phyloP scores from a whole-genome alignment of 2,888 invertebrate genomes.

The Erannis defoliaria region DNA sequence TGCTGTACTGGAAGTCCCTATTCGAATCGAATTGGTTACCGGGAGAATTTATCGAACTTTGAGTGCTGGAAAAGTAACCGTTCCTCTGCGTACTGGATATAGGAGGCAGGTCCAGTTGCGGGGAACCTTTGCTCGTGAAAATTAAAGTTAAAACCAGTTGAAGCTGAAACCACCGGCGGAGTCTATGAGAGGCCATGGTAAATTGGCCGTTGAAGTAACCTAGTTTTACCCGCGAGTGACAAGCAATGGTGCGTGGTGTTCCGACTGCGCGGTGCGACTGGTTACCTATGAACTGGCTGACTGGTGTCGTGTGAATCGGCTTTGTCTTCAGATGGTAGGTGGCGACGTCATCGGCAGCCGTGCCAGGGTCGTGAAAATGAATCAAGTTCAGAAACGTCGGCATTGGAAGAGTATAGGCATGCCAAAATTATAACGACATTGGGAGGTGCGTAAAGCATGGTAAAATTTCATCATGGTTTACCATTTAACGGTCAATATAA shows the following conservation, averaged over 20 bases:
- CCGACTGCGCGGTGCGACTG: constrained; percentile 74
- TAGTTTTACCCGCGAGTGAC: constrained; percentile 30
- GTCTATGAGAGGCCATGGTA: constrained; percentile 68
- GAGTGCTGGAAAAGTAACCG: constrained; percentile 73
- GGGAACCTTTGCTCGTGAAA: constrained; percentile 55
- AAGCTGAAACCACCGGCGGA: constrained; percentile 42
- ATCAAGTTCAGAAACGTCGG: constrained; percentile 44
- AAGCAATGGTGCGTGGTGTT: constrained; percentile 71
- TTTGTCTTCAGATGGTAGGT: constrained; percentile 59
- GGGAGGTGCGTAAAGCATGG: neutral
- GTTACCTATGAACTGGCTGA: constrained; percentile 68
- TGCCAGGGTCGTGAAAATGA: constrained; percentile 41
- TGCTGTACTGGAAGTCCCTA: constrained; percentile 70
- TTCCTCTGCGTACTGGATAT: constrained; percentile 69
- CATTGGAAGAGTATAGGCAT: neutral
- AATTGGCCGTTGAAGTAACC: constrained; percentile 46
- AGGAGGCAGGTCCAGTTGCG: constrained; percentile 87
- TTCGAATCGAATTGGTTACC: constrained; percentile 75
- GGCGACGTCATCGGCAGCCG: constrained; percentile 24
- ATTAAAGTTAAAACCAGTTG: constrained; percentile 59
- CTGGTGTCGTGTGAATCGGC: constrained; percentile 78
- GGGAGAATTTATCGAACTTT: constrained; percentile 71
- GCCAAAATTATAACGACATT: constrained; percentile 20
- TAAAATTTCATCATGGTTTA: neutral
- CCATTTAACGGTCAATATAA: no score